phyloP scores from a whole-genome alignment of 2,888 invertebrate species.

The Adelognathus sp. region DNA sequence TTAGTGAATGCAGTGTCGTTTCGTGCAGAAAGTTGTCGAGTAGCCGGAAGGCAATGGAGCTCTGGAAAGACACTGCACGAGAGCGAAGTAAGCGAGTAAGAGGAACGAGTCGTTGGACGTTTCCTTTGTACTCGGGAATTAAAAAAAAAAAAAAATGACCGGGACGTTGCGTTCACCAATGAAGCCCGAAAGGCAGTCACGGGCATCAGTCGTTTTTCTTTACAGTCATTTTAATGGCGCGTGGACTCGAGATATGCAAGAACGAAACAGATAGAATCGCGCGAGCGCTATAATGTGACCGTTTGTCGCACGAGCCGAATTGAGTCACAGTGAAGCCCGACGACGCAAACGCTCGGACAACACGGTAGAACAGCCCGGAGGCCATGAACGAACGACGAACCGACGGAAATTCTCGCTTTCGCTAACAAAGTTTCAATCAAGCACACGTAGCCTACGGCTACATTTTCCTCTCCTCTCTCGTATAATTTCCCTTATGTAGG shows the following conservation, averaged over 20 bases:
- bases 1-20: neutral
- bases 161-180: constrained; percentile 47
- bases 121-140: constrained; percentile 51
- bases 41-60: constrained; percentile 7
- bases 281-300: constrained; percentile 18
- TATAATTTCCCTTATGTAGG: neutral
- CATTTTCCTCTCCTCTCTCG: constrained; percentile 30
- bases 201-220: constrained; percentile 11
- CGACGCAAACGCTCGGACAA: neutral
- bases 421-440: constrained; percentile 59
- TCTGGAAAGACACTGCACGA: neutral
- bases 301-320: constrained; percentile 21
- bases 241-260: neutral
- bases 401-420: constrained; percentile 47
- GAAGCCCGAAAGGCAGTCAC: constrained; percentile 11
- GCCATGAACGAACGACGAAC: constrained; percentile 6
- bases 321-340: constrained; percentile 17
- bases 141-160: constrained; percentile 55
- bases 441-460: constrained; percentile 48
- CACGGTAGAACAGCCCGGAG: constrained; percentile 21
- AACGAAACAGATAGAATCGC: constrained; percentile 9
- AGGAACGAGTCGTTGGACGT: constrained; percentile 46
- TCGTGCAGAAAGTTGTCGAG: neutral
- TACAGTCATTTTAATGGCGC: constrained; percentile 47
- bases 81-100: constrained; percentile 37